Conservation (phyloP, 2,888 invertebrate species). For the Pollenia amentaria region DNA sequence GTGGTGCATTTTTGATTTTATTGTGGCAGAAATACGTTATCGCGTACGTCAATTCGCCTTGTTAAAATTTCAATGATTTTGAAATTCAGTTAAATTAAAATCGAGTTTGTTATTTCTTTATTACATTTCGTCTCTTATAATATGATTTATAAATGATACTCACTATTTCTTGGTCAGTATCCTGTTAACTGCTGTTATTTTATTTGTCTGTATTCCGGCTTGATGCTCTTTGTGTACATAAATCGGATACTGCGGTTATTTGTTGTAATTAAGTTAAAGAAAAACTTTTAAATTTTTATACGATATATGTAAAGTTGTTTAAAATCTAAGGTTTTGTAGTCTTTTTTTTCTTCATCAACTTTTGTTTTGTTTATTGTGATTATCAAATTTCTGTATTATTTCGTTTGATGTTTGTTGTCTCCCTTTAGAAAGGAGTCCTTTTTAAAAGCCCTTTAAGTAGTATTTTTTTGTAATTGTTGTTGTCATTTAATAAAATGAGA, state of each 20-base stretch:
- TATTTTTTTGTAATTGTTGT: not conserved
- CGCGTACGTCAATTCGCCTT: too few relatives aligned
- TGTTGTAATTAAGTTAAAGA: slow-evolving; percentile 71
- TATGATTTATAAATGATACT: not conserved
- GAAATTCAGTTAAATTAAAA: too few relatives aligned
- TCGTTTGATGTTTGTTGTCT: slow-evolving; percentile 49
- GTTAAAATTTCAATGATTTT: too few relatives aligned
- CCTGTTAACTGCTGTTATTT: not conserved
- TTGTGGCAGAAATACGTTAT: too few relatives aligned
- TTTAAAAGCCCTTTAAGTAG: slow-evolving; percentile 40
- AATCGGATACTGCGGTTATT: slow-evolving; percentile 72
- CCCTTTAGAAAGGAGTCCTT: not conserved
- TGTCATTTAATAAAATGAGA: slow-evolving; percentile 9
- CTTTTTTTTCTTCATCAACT: not conserved
- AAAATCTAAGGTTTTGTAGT: not conserved
- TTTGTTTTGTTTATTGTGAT: slow-evolving; percentile 57
- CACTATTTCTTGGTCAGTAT: not conserved
- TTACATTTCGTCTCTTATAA: too few relatives aligned
- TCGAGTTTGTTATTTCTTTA: too few relatives aligned
- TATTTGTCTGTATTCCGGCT: not conserved
- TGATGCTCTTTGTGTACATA: slow-evolving; percentile 18
- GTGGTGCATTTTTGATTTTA: too few relatives aligned
- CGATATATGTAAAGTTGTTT: not conserved
- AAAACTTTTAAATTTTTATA: slow-evolving; percentile 35
- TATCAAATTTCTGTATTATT: slow-evolving; percentile 38